A percentile compares a stretch with the other conserved stretches of the same genome.
Conservation (phyloP, 2,113 vertebrate genomes). For the Ictidomys tridecemlineatus region DNA sequence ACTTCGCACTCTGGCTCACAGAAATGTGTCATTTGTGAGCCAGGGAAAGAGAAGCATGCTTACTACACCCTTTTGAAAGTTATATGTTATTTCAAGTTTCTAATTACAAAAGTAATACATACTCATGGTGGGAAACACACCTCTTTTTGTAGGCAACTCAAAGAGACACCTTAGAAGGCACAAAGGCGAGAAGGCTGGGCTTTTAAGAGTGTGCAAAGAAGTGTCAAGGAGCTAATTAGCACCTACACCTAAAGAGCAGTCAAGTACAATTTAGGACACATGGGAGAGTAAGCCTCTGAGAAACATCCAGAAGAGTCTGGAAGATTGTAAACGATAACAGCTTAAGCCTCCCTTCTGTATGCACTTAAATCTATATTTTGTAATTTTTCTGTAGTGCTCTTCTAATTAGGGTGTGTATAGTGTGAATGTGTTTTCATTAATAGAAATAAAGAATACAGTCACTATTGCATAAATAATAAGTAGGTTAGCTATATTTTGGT, state of each 20-base stretch:
- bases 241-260: slow-evolving; percentile 68
- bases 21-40: background rate
- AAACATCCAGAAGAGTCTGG: background rate
- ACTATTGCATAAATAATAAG: slow-evolving; percentile 9
- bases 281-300: background rate
- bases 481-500: slow-evolving; percentile 27
- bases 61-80: background rate
- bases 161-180: slow-evolving; percentile 56
- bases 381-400: background rate
- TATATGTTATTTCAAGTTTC: slow-evolving; percentile 65
- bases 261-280: slow-evolving; percentile 44
- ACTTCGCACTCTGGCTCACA: rapidly evolving
- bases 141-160: slow-evolving; percentile 40
- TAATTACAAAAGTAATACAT: slow-evolving; percentile 74
- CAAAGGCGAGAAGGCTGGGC: slow-evolving; percentile 33
- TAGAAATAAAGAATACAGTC: slow-evolving; percentile 24
- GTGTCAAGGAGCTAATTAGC: slow-evolving; percentile 80
- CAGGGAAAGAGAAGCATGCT: background rate
- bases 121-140: slow-evolving; percentile 10
- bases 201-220: slow-evolving; percentile 39
- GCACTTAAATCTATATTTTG: slow-evolving; percentile 4
- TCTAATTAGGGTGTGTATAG: background rate
- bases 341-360: background rate
- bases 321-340: slow-evolving; percentile 18
- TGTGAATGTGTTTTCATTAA: background rate